Percentiles rank a stretch among this genome's conserved stretches.
phyloP scores from a whole-genome alignment of 1,140 invertebrate genomes.

The Zeugodacus cucurbitae region DNA sequence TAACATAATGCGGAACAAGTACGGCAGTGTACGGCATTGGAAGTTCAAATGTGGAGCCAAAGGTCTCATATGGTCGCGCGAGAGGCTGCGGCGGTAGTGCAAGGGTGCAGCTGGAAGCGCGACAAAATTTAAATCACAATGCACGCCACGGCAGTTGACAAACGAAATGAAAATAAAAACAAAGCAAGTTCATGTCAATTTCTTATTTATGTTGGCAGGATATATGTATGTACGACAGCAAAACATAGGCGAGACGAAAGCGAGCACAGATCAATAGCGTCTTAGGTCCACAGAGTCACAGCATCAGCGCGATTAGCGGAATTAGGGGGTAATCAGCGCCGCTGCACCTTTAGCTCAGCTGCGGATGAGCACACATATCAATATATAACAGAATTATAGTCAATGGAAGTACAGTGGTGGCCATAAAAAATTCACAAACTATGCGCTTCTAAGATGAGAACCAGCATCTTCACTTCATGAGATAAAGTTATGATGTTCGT shows the following conservation, averaged over 20 bases:
- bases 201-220: not conserved
- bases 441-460: too few relatives aligned
- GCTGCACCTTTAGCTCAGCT: not conserved
- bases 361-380: not conserved
- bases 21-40: not conserved
- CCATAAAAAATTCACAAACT: not conserved
- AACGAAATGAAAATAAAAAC: not conserved
- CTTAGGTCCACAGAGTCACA: not conserved
- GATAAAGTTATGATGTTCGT: too few relatives aligned
- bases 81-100: not conserved
- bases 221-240: not conserved
- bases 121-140: constrained; percentile 28
- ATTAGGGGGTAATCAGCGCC: not conserved
- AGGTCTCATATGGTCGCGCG: not conserved
- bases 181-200: not conserved
- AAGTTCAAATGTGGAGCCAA: not conserved
- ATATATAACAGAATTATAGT: not conserved
- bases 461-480: too few relatives aligned
- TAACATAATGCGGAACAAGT: constrained; percentile 23
- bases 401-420: not conserved
- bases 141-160: not conserved
- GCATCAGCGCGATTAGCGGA: not conserved
- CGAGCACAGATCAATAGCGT: not conserved
- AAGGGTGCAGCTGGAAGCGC: not conserved
- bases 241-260: constrained; percentile 9